A percentile compares a stretch with the other conserved stretches of the same genome.
Conservation (phyloP, 2,888 invertebrate genomes). For the Drosophila stalkeri region DNA sequence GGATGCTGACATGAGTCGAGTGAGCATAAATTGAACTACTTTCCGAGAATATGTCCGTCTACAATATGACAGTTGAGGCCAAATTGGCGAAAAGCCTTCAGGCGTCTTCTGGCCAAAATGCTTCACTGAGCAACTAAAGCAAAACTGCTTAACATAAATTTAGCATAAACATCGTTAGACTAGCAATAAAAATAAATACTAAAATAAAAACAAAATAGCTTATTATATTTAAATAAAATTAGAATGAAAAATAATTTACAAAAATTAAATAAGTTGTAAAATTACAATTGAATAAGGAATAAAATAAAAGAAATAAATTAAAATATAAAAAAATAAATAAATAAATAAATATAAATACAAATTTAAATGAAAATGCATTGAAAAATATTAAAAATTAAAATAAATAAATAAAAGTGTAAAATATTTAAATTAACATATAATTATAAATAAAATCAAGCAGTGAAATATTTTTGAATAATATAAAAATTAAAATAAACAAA, state of each 20-base stretch:
- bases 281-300: no score
- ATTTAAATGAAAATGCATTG: no score
- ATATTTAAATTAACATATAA: no score
- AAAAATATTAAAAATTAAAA: no score
- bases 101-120: not conserved
- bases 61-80: not conserved
- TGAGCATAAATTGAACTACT: not conserved
- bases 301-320: no score
- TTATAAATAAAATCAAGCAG: no score
- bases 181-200: not conserved
- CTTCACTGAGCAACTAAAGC: conserved; percentile 1
- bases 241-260: not conserved
- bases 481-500: no score
- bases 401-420: no score
- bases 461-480: no score
- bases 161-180: not conserved
- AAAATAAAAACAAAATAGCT: not conserved
- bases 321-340: no score
- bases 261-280: not conserved
- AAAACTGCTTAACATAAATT: not conserved
- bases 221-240: not conserved
- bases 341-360: no score
- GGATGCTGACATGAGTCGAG: not conserved
- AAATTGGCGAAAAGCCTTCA: conserved; percentile 5
- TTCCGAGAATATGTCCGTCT: not conserved